A percentile compares a stretch with the other conserved stretches of the same genome.
phyloP scores from a whole-genome alignment of 2,888 invertebrate genomes.

The Serripes groenlandicus region DNA sequence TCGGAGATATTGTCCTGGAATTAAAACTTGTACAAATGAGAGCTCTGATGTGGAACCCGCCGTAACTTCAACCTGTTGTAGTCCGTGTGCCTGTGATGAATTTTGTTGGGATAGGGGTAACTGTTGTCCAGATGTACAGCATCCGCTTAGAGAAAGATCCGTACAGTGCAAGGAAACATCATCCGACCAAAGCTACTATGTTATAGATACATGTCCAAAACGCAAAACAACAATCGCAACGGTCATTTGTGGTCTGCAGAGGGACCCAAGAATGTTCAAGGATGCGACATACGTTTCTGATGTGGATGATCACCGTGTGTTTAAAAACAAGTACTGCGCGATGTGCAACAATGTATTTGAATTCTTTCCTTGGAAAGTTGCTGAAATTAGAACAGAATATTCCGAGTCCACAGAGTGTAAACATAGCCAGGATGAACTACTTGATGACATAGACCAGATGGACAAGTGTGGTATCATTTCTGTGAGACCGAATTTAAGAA shows the following conservation, averaged over 20 bases:
- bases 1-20: constrained; percentile 1
- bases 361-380: not conserved
- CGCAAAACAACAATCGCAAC: not conserved
- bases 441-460: not conserved
- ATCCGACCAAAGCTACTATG: not conserved
- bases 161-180: not conserved
- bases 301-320: not conserved
- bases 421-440: not conserved
- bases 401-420: not conserved
- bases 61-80: not conserved
- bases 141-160: not conserved
- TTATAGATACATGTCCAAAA: not conserved
- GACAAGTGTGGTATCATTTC: not conserved
- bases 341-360: not conserved
- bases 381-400: not conserved
- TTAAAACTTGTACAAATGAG: not conserved
- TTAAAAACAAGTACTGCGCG: not conserved
- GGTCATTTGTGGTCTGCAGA: not conserved
- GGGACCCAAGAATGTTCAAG: not conserved
- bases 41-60: not conserved
- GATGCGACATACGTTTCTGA: constrained; percentile 1
- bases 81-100: not conserved
- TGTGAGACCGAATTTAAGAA: not conserved
- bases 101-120: constrained; percentile 1
- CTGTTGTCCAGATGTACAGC: constrained; percentile 4